phyloP scores from a whole-genome alignment of 2,888 invertebrate genomes.

The Ectemnius cavifrons region DNA sequence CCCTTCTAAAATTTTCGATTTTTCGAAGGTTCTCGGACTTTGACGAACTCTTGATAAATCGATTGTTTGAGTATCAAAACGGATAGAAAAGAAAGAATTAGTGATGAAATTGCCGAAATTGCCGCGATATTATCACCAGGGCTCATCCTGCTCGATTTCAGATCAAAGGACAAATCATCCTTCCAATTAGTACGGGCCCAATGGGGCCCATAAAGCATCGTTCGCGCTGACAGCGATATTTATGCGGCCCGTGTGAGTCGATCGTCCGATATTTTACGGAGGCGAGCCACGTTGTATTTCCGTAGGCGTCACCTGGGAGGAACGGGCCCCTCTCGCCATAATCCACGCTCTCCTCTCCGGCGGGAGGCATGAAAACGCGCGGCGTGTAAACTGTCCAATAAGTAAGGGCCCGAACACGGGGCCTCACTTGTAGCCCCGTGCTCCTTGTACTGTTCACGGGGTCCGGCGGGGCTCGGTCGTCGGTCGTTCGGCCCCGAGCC shows the following conservation, averaged over 20 bases:
- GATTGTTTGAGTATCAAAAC: no score
- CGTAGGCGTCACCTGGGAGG: conserved; percentile 18
- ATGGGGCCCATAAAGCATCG: neutral
- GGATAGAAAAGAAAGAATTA: no score
- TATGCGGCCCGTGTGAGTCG: neutral
- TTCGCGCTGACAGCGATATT: neutral
- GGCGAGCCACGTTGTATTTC: conserved; percentile 11
- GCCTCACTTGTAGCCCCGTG: conserved; percentile 64
- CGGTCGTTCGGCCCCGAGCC: neutral
- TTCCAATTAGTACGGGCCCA: neutral
- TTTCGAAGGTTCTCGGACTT: no score
- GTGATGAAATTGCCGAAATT: neutral
- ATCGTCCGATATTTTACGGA: neutral
- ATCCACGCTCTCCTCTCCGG: neutral
- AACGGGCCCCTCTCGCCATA: neutral
- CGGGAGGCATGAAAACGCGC: conserved; percentile 46
- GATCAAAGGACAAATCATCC: conserved; percentile 3
- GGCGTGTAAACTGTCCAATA: conserved; percentile 76
- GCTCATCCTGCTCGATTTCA: neutral
- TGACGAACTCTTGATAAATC: no score
- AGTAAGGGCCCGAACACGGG: conserved; percentile 73
- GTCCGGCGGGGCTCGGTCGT: conserved; percentile 29
- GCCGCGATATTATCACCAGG: neutral
- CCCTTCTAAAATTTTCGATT: no score
- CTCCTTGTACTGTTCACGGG: conserved; percentile 66